These are phyloP conservation scores for Drosophila bipectinata DNA, from an alignment of 1,140 invertebrate species.

Conservation along the genomic window DNA sequence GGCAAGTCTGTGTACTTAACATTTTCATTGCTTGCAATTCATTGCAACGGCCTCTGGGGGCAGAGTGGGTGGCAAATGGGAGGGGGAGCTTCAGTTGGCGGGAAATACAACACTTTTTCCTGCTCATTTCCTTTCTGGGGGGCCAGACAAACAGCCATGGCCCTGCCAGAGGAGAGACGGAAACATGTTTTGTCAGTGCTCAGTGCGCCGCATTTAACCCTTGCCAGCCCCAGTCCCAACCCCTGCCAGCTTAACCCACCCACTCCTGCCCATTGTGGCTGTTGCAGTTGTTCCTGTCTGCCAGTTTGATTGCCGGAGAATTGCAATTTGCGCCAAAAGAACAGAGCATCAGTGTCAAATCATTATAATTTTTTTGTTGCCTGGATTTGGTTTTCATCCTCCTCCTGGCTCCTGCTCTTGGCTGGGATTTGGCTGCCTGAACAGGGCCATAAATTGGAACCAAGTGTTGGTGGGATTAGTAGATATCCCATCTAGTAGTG, in stretches of 20 bases:
- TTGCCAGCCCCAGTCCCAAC: constrained; percentile 18
- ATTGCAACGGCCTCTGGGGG: constrained; percentile 36
- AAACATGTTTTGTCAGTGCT: constrained; percentile 80
- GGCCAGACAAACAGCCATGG: constrained; percentile 32
- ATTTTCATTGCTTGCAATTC: constrained; percentile 77
- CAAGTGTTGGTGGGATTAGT: constrained; percentile 8
- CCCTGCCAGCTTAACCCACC: constrained; percentile 4
- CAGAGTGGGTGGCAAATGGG: not conserved
- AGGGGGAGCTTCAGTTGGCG: constrained; percentile 15
- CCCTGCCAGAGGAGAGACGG: constrained; percentile 48
- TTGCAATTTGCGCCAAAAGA: constrained; percentile 80
- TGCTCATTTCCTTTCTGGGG: constrained; percentile 60
- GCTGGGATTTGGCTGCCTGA: constrained; percentile 25
- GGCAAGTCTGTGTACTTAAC: constrained; percentile 56
- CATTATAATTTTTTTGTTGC: constrained; percentile 71
- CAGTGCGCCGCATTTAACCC: constrained; percentile 76
- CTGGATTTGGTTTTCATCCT: constrained; percentile 12
- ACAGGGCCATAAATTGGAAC: constrained; percentile 11
- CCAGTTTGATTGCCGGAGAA: constrained; percentile 79
- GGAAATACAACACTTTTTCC: constrained; percentile 65
- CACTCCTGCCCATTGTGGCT: constrained; percentile 19
- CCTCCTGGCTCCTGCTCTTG: constrained; percentile 28
- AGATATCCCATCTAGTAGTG: not conserved
- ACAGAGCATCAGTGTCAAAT: constrained; percentile 81
- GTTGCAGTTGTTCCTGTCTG: constrained; percentile 45